Conservation (phyloP, 2,888 invertebrate genomes). For the Cheilosia pagana region DNA sequence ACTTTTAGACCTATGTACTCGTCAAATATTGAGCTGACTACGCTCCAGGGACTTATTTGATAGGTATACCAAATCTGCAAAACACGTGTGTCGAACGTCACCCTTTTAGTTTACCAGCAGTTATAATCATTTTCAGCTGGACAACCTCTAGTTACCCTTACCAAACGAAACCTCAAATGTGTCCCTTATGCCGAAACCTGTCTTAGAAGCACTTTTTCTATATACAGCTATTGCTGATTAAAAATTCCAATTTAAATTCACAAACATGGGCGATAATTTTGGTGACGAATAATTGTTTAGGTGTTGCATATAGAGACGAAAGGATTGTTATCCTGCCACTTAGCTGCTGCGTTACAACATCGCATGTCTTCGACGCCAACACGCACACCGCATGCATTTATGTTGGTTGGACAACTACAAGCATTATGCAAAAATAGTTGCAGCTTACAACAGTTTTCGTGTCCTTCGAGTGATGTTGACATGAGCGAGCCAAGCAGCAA, state of each 20-base stretch:
- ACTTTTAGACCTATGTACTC: too few species aligned
- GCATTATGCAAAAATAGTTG: slow-evolving; percentile 14
- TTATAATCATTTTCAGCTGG: too few species aligned
- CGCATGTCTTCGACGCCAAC: slow-evolving; percentile 31
- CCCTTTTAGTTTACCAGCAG: too few species aligned
- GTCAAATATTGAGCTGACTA: too few species aligned
- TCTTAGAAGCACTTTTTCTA: background rate
- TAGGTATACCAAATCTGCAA: too few species aligned
- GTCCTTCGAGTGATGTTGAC: slow-evolving; percentile 1
- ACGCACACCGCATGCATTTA: slow-evolving; percentile 18
- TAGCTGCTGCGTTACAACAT: slow-evolving; percentile 13
- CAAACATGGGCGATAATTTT: slow-evolving; percentile 55
- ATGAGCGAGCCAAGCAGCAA: too few species aligned
- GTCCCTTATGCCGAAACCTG: background rate
- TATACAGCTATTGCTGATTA: background rate
- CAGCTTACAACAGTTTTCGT: background rate
- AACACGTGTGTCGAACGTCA: too few species aligned
- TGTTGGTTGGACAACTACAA: background rate
- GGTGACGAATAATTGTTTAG: slow-evolving; percentile 42
- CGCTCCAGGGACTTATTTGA: too few species aligned
- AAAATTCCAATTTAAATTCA: slow-evolving; percentile 14
- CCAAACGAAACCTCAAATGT: too few species aligned
- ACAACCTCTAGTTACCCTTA: too few species aligned
- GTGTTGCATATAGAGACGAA: background rate
- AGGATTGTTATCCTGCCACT: slow-evolving; percentile 13